Conservation (phyloP, 2,888 invertebrate species). For the Acrocyrtus sp. region DNA sequence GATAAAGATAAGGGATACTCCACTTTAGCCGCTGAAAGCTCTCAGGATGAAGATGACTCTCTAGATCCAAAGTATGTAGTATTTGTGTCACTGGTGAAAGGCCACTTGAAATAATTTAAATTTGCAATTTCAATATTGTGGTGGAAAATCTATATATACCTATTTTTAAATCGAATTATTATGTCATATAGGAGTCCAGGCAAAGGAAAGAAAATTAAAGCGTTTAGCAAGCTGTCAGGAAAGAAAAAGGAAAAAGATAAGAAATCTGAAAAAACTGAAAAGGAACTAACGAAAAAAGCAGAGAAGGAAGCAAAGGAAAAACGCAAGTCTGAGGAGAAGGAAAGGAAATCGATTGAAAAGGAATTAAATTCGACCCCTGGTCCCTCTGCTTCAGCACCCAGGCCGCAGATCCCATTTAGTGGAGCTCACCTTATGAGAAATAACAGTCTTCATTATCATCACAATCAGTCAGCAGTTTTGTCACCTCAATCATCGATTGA, state of each 20-base stretch:
- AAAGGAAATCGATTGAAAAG: constrained; percentile 45
- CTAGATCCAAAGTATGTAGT: constrained; percentile 53
- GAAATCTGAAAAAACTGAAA: constrained; percentile 41
- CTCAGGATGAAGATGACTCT: constrained; percentile 61
- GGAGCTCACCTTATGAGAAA: constrained; percentile 40
- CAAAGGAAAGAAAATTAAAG: constrained; percentile 59
- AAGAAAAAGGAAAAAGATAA: constrained; percentile 57
- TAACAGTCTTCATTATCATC: too few relatives aligned
- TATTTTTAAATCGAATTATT: background rate
- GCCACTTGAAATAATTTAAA: too few relatives aligned
- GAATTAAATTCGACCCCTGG: constrained; percentile 28
- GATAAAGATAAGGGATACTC: constrained; percentile 63
- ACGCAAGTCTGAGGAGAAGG: constrained; percentile 47
- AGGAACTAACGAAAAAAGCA: constrained; percentile 49
- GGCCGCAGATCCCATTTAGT: constrained; percentile 51
- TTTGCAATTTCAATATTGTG: too few relatives aligned
- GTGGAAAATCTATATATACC: too few relatives aligned
- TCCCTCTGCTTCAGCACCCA: constrained; percentile 12
- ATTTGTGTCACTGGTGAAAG: background rate
- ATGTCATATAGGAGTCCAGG: constrained; percentile 57
- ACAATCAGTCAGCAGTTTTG: constrained; percentile 12
- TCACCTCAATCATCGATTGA: constrained; percentile 38
- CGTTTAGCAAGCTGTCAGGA: constrained; percentile 57
- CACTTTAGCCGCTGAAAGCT: constrained; percentile 60
- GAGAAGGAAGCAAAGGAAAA: constrained; percentile 55